phyloP scores from a whole-genome alignment of 23 tunicate genomes.

The Ciona savignyi region DNA sequence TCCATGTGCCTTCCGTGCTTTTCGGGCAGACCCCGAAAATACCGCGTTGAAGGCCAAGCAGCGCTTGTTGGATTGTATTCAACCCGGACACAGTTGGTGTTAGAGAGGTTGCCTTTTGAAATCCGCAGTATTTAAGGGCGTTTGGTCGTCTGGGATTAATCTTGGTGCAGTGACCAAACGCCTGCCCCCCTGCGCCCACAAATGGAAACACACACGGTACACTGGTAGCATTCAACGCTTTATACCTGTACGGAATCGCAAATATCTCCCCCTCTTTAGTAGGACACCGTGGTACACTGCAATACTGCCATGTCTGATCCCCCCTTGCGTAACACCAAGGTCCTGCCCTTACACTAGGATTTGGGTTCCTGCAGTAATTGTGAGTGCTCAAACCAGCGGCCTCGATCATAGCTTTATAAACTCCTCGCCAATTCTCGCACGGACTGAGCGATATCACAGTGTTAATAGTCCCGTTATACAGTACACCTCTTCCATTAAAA shows the following conservation, averaged over 20 bases:
- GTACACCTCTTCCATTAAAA: slow-evolving; percentile 53
- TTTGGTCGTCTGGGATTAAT: not conserved
- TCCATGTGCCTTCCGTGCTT: slow-evolving; percentile 43
- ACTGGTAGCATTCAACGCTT: not conserved
- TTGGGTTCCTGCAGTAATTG: slow-evolving; percentile 73
- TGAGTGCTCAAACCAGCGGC: slow-evolving; percentile 33
- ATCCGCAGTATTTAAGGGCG: slow-evolving; percentile 27
- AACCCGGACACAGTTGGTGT: too few species aligned
- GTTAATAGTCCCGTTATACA: slow-evolving; percentile 33
- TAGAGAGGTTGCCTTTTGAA: too few species aligned
- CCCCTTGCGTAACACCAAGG: slow-evolving; percentile 61
- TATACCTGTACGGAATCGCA: slow-evolving; percentile 7
- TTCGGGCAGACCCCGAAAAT: slow-evolving; percentile 45
- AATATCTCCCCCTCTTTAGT: slow-evolving; percentile 30
- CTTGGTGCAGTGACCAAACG: slow-evolving; percentile 7
- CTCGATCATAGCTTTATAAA: not conserved
- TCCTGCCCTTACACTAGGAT: slow-evolving; percentile 17
- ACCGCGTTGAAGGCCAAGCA: slow-evolving; percentile 13
- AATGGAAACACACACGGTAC: slow-evolving; percentile 52
- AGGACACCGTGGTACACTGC: slow-evolving; percentile 51
- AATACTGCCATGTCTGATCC: slow-evolving; percentile 33
- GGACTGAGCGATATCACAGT: slow-evolving; percentile 12
- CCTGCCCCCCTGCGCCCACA: slow-evolving; percentile 18
- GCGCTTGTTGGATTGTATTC: too few species aligned
- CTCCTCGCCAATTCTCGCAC: slow-evolving; percentile 17